These are phyloP conservation scores for Leptinotarsa tumamoca DNA, from an alignment of 2,888 invertebrate genomes.

Conservation along the genomic window DNA sequence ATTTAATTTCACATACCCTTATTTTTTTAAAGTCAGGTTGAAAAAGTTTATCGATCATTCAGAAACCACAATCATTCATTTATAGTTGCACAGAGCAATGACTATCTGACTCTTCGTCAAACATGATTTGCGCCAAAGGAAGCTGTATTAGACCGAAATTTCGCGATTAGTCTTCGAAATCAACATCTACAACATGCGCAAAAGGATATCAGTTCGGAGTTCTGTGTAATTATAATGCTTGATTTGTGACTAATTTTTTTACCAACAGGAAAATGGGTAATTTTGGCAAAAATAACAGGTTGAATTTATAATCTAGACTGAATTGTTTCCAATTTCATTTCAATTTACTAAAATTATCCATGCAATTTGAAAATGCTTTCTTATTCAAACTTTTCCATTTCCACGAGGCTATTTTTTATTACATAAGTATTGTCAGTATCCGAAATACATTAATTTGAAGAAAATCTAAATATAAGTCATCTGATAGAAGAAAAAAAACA, in stretches of 20 bases:
- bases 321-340: no score
- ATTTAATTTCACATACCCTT: no score
- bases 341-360: not conserved
- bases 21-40: not conserved
- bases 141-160: slow-evolving; percentile 4
- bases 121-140: slow-evolving; percentile 9
- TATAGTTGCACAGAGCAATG: not conserved
- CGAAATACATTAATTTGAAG: no score
- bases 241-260: not conserved
- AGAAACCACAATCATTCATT: not conserved
- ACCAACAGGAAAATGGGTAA: not conserved
- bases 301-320: no score
- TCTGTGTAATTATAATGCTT: not conserved
- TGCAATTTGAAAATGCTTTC: no score
- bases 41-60: not conserved
- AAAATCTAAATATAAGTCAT: no score
- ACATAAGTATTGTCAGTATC: no score
- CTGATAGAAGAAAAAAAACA: no score
- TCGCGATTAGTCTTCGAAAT: slow-evolving; percentile 16
- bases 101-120: not conserved
- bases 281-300: not conserved
- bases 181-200: slow-evolving; percentile 15
- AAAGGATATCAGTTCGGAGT: not conserved
- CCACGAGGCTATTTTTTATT: no score
- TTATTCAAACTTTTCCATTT: no score